Conservation (phyloP, 2,888 invertebrate species). For the Conchocele bisecta region DNA sequence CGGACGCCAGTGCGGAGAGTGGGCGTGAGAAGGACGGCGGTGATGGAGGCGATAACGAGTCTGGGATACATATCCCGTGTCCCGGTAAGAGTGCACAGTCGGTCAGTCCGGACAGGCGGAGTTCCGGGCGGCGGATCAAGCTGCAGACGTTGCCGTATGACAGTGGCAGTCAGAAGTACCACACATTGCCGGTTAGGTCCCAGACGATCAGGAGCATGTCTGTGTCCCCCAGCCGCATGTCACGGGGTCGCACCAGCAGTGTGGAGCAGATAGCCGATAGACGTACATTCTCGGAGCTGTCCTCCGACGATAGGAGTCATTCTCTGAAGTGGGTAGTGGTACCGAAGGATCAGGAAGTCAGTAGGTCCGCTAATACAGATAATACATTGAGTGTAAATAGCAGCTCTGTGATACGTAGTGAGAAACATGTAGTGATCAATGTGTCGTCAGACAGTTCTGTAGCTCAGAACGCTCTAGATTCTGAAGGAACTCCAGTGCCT, state of each 20-base stretch:
- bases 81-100: conserved; percentile 2
- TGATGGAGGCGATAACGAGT: conserved; percentile 51
- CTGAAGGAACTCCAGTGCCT: too few species aligned
- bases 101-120: conserved; percentile 31
- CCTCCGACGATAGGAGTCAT: conserved; percentile 33
- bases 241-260: conserved; percentile 39
- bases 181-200: conserved; percentile 60
- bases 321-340: conserved; percentile 36
- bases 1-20: conserved; percentile 24
- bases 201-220: conserved; percentile 48
- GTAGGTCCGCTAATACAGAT: neutral
- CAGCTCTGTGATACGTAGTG: too few species aligned
- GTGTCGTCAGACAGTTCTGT: neutral
- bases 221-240: conserved; percentile 15
- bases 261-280: conserved; percentile 38
- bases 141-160: conserved; percentile 67
- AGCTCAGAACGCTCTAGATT: too few species aligned
- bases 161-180: conserved; percentile 42
- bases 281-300: conserved; percentile 15
- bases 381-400: too few species aligned
- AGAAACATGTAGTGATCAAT: neutral
- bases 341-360: neutral
- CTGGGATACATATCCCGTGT: conserved; percentile 46
- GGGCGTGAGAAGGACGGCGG: conserved; percentile 39
- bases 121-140: conserved; percentile 36